Percentiles rank a stretch among this genome's conserved stretches.
These are phyloP conservation scores for Maniola hyperantus DNA, from an alignment of 2,888 invertebrate genomes.

Conservation along the genomic window DNA sequence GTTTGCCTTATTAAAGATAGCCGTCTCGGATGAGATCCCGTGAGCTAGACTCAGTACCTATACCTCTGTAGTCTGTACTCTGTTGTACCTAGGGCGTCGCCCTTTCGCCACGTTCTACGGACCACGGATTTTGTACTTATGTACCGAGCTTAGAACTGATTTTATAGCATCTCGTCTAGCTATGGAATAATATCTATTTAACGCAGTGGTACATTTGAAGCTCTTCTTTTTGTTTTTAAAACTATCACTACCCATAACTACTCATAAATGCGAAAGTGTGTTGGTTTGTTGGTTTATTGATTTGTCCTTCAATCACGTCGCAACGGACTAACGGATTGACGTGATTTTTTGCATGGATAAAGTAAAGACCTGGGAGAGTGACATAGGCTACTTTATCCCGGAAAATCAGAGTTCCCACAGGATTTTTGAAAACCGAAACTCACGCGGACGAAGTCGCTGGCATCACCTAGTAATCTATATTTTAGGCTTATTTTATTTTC, in stretches of 20 bases:
- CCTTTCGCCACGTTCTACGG: slow-evolving; percentile 60
- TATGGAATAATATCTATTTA: not conserved
- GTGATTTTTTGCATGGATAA: too few species aligned
- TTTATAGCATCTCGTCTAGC: slow-evolving; percentile 18
- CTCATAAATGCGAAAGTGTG: too few species aligned
- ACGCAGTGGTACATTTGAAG: not conserved
- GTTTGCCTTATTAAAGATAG: slow-evolving; percentile 44
- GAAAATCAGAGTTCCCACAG: too few species aligned
- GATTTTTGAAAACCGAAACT: too few species aligned
- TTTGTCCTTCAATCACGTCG: not conserved
- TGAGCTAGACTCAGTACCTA: slow-evolving; percentile 53
- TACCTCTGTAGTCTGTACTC: slow-evolving; percentile 50
- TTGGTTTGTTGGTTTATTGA: too few species aligned
- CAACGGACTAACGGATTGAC: too few species aligned
- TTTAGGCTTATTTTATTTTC: too few species aligned
- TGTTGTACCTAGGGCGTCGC: slow-evolving; percentile 60
- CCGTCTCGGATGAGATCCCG: slow-evolving; percentile 51
- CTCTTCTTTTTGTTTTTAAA: not conserved
- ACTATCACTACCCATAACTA: too few species aligned
- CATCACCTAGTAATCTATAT: too few species aligned
- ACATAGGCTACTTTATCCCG: too few species aligned
- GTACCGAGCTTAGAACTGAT: slow-evolving; percentile 38
- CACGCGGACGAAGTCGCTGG: too few species aligned
- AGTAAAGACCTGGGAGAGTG: too few species aligned
- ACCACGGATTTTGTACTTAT: slow-evolving; percentile 50